phyloP scores from a whole-genome alignment of 2,113 vertebrate species.

The Plecturocebus donacophilus region DNA sequence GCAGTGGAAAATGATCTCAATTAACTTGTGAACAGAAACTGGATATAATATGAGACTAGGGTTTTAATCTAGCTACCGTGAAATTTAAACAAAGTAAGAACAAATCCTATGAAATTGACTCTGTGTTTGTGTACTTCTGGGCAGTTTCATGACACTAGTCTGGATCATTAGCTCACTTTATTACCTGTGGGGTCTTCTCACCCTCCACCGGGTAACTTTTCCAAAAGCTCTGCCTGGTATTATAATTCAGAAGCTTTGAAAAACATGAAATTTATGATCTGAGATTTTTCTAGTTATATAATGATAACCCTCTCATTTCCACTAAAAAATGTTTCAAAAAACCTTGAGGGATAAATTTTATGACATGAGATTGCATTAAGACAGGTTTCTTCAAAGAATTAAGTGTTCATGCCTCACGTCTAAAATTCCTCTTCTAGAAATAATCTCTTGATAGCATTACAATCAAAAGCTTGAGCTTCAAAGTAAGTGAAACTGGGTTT shows the following conservation, averaged over 20 bases:
- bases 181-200: not conserved
- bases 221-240: not conserved
- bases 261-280: conserved; percentile 38
- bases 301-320: not conserved
- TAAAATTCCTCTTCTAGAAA: not conserved
- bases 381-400: not conserved
- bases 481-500: not conserved
- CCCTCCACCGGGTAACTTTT: not conserved
- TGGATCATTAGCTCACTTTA: conserved; percentile 22
- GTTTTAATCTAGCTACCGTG: not conserved
- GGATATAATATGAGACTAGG: not conserved
- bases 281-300: conserved; percentile 32
- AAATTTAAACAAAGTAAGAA: not conserved
- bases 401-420: not conserved
- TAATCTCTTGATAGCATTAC: not conserved
- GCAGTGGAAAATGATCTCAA: not conserved
- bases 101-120: not conserved
- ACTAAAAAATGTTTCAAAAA: not conserved
- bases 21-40: not conserved
- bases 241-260: conserved; percentile 8
- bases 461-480: not conserved
- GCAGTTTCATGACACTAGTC: not conserved
- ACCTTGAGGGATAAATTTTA: not conserved
- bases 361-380: not conserved
- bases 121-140: not conserved